Evolutionary conservation across 2,797 vertebrate genomes (phyloP), one percentile per base, ranked within the genome.

Genomic region (Notoglanidium macrostoma): DNA sequence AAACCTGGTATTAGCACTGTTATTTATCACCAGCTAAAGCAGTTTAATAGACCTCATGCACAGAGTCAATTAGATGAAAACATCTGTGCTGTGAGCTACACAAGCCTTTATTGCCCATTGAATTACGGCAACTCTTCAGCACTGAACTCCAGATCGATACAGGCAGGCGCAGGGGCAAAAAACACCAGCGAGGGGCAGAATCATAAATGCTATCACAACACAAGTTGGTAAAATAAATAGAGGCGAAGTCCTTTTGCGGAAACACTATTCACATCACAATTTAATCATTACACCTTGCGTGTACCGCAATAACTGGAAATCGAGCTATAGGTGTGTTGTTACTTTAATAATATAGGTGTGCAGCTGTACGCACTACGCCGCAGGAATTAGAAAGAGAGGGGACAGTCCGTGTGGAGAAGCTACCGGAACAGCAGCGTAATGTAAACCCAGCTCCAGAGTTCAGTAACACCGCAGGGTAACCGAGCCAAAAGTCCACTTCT

Each of bases 71-170:
- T 83, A 85, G 67, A 67, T 70, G 51, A 70, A 86, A 77, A 74
- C 80, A 86, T 83, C 54, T 67, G 49, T 51, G 68, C 70, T 86
- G 70, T 59, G 80, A 83, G 79, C 57, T 32, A 79, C 84, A 68
- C 59, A 26, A 68, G 70, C 15, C 63, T 88, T 82, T 83, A 83
- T 68, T 76, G 87, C 87, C 35, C 63, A 70, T n/a, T 83, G 72
- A 91, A 86, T 87, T 86, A 88, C 59, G 32, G 84, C 63, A 77
- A 77, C 79, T 74, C 83, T 72, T 80, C 67, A 79, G 74, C 80
- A 87, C 72, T 72, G 67, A 83, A 80, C 26, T 84, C 23, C 44
- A 61, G 80, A 88, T 86, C 85, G 54, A 88, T 88, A 44, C 11
- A 61, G 15, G 51, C n/a, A 59, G 35, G n/a, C 9, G 59, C 10